A percentile compares a stretch with the other conserved stretches of the same genome.
Evolutionary conservation across 2,888 invertebrate species (phyloP).

Genomic region (Tillus elongatus): DNA sequence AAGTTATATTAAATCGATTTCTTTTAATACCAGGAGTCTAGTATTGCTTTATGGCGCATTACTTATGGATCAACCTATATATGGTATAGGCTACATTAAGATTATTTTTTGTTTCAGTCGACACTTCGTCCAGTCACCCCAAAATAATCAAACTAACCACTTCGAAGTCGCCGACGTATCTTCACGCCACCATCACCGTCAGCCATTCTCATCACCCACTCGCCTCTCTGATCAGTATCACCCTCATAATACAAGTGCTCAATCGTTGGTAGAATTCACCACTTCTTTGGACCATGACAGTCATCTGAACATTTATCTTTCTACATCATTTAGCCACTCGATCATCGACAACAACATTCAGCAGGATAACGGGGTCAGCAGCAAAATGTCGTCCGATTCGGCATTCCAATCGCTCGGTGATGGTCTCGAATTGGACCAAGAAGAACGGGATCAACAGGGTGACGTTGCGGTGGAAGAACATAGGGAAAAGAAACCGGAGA

Average conservation of each 20-base stretch:
- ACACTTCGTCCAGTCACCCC: no score
- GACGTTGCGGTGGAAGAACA: constrained; percentile 10
- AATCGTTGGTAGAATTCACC: constrained; percentile 36
- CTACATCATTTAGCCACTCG: constrained; percentile 24
- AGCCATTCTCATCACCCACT: constrained; percentile 33
- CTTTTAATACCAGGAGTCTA: no score
- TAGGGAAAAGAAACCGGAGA: constrained; percentile 22
- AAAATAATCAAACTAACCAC: no score
- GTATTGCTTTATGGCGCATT: no score
- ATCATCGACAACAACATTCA: constrained; percentile 45
- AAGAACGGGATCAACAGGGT: constrained; percentile 27
- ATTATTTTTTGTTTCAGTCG: no score
- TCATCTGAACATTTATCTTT: constrained; percentile 28
- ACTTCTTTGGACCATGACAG: constrained; percentile 29
- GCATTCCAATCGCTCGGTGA: constrained; percentile 44
- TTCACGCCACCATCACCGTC: constrained; percentile 31
- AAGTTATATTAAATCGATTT: no score
- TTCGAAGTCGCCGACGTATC: no score
- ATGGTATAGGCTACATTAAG: no score
- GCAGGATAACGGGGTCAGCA: constrained; percentile 48
- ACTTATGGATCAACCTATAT: no score
- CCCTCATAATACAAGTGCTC: constrained; percentile 19
- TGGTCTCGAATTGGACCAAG: constrained; percentile 37
- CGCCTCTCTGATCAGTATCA: no score
- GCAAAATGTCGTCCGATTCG: constrained; percentile 47